Evolutionary conservation across 2,888 invertebrate species (phyloP).

Genomic region (Ophion ventricosus): DNA sequence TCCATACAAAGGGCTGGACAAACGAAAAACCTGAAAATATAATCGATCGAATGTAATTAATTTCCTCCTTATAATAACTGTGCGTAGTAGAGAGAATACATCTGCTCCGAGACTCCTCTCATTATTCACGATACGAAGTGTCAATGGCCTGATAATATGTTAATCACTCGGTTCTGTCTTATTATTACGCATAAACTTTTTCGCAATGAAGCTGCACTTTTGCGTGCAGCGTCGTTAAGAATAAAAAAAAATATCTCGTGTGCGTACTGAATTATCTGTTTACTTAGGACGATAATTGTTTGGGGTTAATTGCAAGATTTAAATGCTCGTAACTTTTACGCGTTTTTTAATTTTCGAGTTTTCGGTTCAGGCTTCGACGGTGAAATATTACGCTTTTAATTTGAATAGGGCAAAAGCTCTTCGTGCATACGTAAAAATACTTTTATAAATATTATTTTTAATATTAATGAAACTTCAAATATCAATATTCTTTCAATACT

Average conservation of each 20-base stretch:
- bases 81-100: neutral
- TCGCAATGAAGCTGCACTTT: neutral
- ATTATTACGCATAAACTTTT: slow-evolving; percentile 50
- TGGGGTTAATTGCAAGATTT: neutral
- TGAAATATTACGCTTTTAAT: neutral
- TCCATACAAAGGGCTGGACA: neutral
- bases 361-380: no score
- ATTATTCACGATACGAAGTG: slow-evolving; percentile 23
- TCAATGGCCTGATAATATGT: slow-evolving; percentile 53
- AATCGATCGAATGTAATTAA: neutral
- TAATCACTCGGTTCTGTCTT: slow-evolving; percentile 50
- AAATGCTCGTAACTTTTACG: neutral
- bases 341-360: neutral
- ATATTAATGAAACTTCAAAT: neutral
- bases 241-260: neutral
- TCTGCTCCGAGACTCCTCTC: slow-evolving; percentile 18
- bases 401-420: neutral
- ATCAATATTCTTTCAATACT: neutral
- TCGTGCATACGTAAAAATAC: neutral
- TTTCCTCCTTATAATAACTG: neutral
- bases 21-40: neutral
- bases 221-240: no score
- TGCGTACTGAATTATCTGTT: neutral
- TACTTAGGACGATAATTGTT: neutral
- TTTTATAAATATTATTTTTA: neutral